Evolutionary conservation across 1,140 invertebrate genomes (phyloP).

Genomic region (Drosophila punjabiensis): DNA sequence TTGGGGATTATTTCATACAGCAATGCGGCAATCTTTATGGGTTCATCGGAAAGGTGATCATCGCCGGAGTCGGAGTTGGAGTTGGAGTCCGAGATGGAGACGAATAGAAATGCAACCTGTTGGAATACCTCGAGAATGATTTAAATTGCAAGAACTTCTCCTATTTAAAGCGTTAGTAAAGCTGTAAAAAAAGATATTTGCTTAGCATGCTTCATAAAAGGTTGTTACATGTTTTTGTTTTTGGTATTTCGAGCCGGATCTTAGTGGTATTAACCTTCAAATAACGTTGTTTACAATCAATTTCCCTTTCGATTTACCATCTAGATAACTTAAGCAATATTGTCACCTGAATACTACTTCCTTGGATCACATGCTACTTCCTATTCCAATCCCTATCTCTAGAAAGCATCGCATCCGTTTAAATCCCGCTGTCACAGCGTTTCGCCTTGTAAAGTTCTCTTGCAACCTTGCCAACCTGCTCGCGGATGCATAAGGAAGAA

Average conservation of each 20-base stretch:
- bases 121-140: constrained; percentile 55
- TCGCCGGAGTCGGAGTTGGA: constrained; percentile 49
- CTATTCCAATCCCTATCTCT: constrained; percentile 8
- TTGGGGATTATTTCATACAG: constrained; percentile 76
- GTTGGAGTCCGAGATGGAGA: constrained; percentile 32
- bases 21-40: constrained; percentile 77
- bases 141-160: constrained; percentile 35
- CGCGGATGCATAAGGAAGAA: constrained; percentile 72
- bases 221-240: too few relatives aligned
- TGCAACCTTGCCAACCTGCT: constrained; percentile 56
- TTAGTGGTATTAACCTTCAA: not conserved
- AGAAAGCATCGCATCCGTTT: constrained; percentile 15
- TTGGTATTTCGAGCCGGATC: not conserved
- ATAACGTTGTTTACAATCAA: not conserved
- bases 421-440: not conserved
- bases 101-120: constrained; percentile 70
- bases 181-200: constrained; percentile 4
- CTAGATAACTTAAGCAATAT: not conserved
- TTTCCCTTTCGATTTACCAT: not conserved
- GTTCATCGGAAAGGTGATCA: constrained; percentile 81
- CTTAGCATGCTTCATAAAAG: not conserved
- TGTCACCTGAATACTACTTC: not conserved
- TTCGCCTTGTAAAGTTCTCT: constrained; percentile 1
- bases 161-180: constrained; percentile 27
- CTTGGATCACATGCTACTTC: not conserved